Evolutionary conservation across 2,888 invertebrate species (phyloP), one percentile per base, ranked within the genome.

Genomic region (Trichacis sp.): DNA sequence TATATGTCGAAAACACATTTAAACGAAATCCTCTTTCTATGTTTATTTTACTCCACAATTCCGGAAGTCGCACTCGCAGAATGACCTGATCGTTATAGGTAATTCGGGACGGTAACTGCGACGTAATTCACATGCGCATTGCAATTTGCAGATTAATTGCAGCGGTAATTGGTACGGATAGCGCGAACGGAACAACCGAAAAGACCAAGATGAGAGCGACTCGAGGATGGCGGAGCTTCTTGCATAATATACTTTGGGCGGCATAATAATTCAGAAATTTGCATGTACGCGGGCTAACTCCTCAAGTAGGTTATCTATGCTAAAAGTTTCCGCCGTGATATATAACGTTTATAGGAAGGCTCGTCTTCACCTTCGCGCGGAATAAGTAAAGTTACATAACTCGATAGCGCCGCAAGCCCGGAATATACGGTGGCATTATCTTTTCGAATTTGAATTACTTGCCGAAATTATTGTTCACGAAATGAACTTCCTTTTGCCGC

Each of bases 261-360:
- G 81, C 79, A 83, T 84, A 83, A 84, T 84, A 84, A 84, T 82
- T 83, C 81, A 81, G 77, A 81, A 84, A 84, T 84, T 84, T 84
- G 83, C 84, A 84, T 84, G 77, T 83, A 84, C 84, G 83, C 83
- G 82, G 81, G 80, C 79, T 82, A 83, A 84, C 84, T 84, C 81
- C 77, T 82, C 83, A 84, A 84, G 84, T 84, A 84, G 84, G 84
- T 84, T 84, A 84, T 84, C 83, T 84, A 83, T 79, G 81, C 80
- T 78, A 75, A 75, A 83, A 83, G 79, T 77, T 83, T 81, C 81
- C 80, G 69, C 62, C 72, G 61, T 79, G 77, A 79, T 77, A 74
- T 78, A 78, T 78, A 77, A 75, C 76, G 71, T 73, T 76, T 77
- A 77, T 71, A 65, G 71, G 69, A 55, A 67, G 68, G 68, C 67